These are phyloP conservation scores for Vannuccia rotundouncinata DNA, from an alignment of 2,888 invertebrate species.

Conservation along the genomic window DNA sequence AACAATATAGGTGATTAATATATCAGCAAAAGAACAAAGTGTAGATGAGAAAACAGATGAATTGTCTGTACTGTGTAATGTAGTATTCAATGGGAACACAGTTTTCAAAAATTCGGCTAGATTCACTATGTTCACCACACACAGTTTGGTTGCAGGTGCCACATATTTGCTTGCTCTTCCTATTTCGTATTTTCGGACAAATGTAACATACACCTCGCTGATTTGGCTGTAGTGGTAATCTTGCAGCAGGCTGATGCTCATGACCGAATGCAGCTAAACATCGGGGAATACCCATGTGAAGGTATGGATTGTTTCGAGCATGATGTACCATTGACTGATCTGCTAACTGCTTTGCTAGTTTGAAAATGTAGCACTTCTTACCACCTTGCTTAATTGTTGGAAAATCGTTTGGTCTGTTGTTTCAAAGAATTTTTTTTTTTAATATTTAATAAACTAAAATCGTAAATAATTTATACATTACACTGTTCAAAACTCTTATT, in stretches of 20 bases:
- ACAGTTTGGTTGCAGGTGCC: neutral
- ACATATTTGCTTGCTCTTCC: neutral
- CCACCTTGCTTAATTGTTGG: neutral
- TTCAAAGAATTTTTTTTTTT: too few relatives aligned
- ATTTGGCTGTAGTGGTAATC: neutral
- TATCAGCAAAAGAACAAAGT: too few relatives aligned
- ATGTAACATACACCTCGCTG: neutral
- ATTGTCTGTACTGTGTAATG: neutral
- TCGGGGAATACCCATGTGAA: neutral
- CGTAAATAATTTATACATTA: too few relatives aligned
- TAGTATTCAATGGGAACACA: neutral
- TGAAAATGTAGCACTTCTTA: neutral
- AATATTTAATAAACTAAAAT: too few relatives aligned
- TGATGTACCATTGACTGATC: neutral
- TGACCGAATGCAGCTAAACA: neutral
- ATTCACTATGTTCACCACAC: neutral
- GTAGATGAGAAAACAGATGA: neutral
- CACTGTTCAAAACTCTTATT: too few relatives aligned
- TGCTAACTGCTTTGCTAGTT: neutral
- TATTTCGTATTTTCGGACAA: neutral
- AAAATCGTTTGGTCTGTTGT: neutral
- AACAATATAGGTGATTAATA: too few relatives aligned
- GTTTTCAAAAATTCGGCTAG: neutral
- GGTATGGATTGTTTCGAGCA: neutral
- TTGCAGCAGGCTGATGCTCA: neutral